Base-by-base conservation (phyloP, 2,888 invertebrate genomes). In the Drosophila nr. perissopoda region DNA sequence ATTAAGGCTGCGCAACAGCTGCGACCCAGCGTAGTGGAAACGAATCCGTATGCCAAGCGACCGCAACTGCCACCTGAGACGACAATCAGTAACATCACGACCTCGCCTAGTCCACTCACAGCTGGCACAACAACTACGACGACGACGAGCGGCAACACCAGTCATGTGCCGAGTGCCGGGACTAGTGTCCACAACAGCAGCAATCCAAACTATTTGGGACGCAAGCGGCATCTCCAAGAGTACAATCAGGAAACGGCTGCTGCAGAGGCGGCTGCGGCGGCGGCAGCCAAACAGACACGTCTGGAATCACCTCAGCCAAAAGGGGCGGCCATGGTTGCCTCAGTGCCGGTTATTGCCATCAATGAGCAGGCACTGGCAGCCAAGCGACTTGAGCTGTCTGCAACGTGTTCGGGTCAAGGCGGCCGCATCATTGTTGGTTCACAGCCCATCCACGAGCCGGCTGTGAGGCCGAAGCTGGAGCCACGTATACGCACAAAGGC, bases 401-500 rank as follows among this genome's bases (percentile, higher is more conserved):
- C 38, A 29, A 16, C 21, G 18, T 1, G 49, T 13, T 25, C 25
- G n/a, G n/a, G 27, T 53, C 56, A 38, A 38, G 34, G 27, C 6
- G 31, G 27, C 6, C 59, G 61, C 42, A 66, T 70, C 25, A 67
- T 76, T 38, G 56, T 63, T 10, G 60, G 64, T 27, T 27, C 70
- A 13, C 66, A 58, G 10, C 51, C 38, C 25, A 78, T 73, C 31
- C 25, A 21, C 21, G 69, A 64, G 10, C 7, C 34, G 29, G 3
- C 54, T 53, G 25, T 66, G 34, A 52, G 79, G 5, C 63, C 82
- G 18, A 91, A 91, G 52, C n/a, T 63, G 45, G 87, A 91, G 31
- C 79, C 76, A 10, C 75, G 97, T 89, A 97, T 97, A 88, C 94
- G 97, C 78, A 98, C 97, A 5, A 97, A 97, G 93, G 97, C 97